A percentile compares a stretch with the other conserved stretches of the same genome.
These are phyloP conservation scores for Teleopsis dalmanni DNA, from an alignment of 1,140 invertebrate genomes.

Conservation along the genomic window DNA sequence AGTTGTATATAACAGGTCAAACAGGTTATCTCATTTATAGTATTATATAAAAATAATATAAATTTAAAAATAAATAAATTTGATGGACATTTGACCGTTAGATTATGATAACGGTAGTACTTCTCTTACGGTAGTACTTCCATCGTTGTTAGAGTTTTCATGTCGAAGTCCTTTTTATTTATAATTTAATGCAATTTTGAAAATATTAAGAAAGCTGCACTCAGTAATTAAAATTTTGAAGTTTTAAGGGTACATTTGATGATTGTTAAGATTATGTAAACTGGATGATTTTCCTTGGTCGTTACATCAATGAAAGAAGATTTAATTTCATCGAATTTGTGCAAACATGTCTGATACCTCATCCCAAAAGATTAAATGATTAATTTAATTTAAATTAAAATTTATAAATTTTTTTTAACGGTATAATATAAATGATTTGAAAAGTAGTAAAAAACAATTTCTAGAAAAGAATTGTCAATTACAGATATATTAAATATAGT, in stretches of 20 bases:
- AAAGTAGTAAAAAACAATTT: too few relatives aligned
- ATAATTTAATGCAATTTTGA: neutral
- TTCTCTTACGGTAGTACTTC: neutral
- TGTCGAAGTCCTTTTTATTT: neutral
- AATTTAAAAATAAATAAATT: conserved; percentile 5
- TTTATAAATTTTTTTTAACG: too few relatives aligned
- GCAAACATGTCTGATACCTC: too few relatives aligned
- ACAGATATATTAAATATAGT: too few relatives aligned
- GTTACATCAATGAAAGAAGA: too few relatives aligned
- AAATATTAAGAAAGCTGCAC: neutral
- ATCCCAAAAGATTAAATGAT: too few relatives aligned
- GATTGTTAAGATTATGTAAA: too few relatives aligned
- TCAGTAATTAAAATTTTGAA: neutral
- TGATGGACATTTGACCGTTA: conserved; percentile 40
- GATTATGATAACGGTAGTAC: neutral
- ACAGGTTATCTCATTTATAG: neutral
- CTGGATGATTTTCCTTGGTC: too few relatives aligned
- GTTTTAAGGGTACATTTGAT: neutral
- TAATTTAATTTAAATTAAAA: too few relatives aligned
- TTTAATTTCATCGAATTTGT: too few relatives aligned
- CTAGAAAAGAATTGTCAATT: too few relatives aligned
- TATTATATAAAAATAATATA: neutral
- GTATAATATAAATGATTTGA: too few relatives aligned
- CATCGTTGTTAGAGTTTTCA: neutral
- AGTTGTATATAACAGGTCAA: neutral